Percentiles rank a stretch among this genome's conserved stretches.
These are phyloP conservation scores for Malurus leucopterus DNA, from an alignment of 2,797 vertebrate species.

Conservation along the genomic window DNA sequence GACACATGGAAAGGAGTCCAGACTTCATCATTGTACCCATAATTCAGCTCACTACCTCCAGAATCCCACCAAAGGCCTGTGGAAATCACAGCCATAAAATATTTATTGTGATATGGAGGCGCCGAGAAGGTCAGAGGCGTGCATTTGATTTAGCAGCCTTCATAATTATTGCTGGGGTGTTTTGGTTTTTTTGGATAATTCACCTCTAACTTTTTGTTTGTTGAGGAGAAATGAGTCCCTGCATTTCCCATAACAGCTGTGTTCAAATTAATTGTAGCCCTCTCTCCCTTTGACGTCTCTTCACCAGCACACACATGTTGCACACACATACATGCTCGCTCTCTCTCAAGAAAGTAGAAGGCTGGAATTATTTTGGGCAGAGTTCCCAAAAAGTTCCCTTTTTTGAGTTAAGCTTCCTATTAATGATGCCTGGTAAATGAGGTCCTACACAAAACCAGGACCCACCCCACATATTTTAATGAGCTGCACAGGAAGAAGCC, in stretches of 20 bases:
- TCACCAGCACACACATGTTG: background rate
- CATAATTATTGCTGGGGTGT: background rate
- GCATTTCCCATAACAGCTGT: background rate
- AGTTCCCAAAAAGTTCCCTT: background rate
- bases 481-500: background rate
- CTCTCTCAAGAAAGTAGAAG: background rate
- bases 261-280: background rate
- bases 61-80: background rate
- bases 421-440: background rate
- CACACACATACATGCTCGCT: accelerated
- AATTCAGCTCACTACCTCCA: background rate
- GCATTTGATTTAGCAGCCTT: background rate
- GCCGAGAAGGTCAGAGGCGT: background rate
- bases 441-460: background rate
- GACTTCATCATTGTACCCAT: background rate
- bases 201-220: background rate
- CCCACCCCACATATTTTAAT: background rate
- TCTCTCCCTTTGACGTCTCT: background rate
- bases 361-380: background rate
- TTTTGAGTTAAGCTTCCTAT: background rate
- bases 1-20: background rate
- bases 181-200: background rate
- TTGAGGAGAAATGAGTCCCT: background rate
- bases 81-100: conserved; percentile 2
- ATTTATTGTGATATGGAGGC: background rate